A percentile compares a stretch with the other conserved stretches of the same genome.
These are phyloP conservation scores for Agrochola macilenta DNA, from an alignment of 2,888 invertebrate species.

Conservation along the genomic window DNA sequence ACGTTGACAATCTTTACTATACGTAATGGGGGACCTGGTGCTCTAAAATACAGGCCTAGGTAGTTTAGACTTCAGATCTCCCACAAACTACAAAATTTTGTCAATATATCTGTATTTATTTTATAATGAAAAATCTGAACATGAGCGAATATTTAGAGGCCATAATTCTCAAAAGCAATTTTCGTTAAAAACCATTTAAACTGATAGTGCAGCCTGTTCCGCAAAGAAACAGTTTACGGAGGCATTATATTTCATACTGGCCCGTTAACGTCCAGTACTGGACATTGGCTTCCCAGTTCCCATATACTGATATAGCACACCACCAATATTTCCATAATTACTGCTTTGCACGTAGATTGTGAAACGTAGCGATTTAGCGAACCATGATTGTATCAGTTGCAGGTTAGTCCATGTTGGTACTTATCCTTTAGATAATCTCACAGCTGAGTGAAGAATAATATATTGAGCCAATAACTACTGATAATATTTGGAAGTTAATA, in stretches of 20 bases:
- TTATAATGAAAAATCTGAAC: no score
- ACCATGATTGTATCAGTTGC: not conserved
- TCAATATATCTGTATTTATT: no score
- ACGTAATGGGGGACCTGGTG: no score
- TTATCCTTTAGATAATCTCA: not conserved
- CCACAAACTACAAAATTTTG: no score
- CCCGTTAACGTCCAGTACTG: constrained; percentile 10
- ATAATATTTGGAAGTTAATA: not conserved
- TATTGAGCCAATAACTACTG: not conserved
- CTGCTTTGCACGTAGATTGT: constrained; percentile 4
- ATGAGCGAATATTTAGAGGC: not conserved
- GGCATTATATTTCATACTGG: constrained; percentile 19
- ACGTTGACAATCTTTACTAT: no score
- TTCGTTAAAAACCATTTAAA: constrained; percentile 6
- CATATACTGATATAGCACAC: constrained; percentile 9
- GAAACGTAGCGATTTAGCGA: constrained; percentile 6
- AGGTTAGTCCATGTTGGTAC: not conserved
- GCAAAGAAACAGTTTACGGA: constrained; percentile 15
- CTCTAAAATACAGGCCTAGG: no score
- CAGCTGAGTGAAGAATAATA: not conserved
- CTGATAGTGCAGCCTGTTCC: not conserved
- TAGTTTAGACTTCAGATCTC: no score
- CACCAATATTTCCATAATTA: constrained; percentile 28
- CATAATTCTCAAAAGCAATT: constrained; percentile 9
- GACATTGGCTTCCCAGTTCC: constrained; percentile 11